Evolutionary conservation across 1,140 invertebrate species (phyloP).

Genomic region (Pseudomyrmex cubaensis): DNA sequence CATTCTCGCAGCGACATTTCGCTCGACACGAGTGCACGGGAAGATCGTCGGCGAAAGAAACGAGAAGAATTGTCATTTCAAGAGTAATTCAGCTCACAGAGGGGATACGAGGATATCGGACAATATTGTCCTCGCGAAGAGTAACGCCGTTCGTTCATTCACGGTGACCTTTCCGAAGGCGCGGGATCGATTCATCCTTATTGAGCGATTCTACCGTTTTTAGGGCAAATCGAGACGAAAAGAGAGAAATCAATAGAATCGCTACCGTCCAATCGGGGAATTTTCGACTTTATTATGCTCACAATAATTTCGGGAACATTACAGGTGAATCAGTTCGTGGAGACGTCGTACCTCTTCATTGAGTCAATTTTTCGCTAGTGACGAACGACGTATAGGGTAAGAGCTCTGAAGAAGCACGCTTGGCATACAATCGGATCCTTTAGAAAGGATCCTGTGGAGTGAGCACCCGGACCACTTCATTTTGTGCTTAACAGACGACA

Average conservation of each 20-base stretch:
- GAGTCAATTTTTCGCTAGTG: constrained; percentile 58
- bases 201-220: constrained; percentile 64
- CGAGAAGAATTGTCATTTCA: constrained; percentile 36
- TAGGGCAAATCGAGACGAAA: constrained; percentile 29
- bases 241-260: constrained; percentile 62
- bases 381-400: constrained; percentile 59
- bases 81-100: constrained; percentile 16
- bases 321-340: constrained; percentile 67
- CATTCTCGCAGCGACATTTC: not conserved
- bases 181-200: constrained; percentile 58
- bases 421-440: constrained; percentile 34
- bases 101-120: constrained; percentile 28
- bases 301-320: constrained; percentile 57
- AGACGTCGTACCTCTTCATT: constrained; percentile 42
- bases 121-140: constrained; percentile 56
- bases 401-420: constrained; percentile 28
- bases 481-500: constrained; percentile 46
- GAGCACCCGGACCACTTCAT: constrained; percentile 32
- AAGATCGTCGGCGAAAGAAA: constrained; percentile 15
- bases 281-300: constrained; percentile 56
- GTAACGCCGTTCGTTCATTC: constrained; percentile 56
- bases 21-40: not conserved
- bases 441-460: not conserved
- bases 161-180: constrained; percentile 34
- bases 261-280: constrained; percentile 44